A percentile compares a stretch with the other conserved stretches of the same genome.
Conservation (phyloP, 1,140 invertebrate species). For the Drosophila guanche region DNA sequence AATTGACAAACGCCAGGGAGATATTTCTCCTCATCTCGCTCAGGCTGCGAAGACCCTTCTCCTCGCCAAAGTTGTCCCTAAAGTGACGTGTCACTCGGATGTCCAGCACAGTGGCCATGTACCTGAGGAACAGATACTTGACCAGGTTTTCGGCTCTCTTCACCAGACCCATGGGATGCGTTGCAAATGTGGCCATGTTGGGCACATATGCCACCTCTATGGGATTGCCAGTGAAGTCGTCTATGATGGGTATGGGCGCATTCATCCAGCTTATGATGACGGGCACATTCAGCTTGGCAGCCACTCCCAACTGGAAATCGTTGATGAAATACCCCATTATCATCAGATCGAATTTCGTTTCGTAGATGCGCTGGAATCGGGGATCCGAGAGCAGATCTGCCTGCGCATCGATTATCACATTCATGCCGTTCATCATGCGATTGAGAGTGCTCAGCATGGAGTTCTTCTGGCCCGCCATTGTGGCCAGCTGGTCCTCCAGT, state of each 20-base stretch:
- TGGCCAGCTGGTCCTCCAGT: slow-evolving; percentile 38
- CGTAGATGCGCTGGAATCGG: slow-evolving; percentile 62
- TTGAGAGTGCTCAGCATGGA: slow-evolving; percentile 19
- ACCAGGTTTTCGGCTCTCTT: slow-evolving; percentile 14
- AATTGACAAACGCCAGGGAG: slow-evolving; percentile 62
- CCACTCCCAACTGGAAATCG: slow-evolving; percentile 69
- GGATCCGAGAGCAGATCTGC: slow-evolving; percentile 48
- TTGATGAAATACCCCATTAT: slow-evolving; percentile 73
- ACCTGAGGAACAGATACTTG: slow-evolving; percentile 2
- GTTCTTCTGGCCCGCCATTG: slow-evolving; percentile 54
- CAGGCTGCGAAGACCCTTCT: slow-evolving; percentile 30
- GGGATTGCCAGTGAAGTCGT: slow-evolving; percentile 63
- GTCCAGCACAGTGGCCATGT: neutral
- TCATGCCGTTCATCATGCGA: slow-evolving; percentile 43
- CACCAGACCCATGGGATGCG: slow-evolving; percentile 35
- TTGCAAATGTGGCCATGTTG: slow-evolving; percentile 5
- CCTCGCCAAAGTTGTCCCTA: slow-evolving; percentile 30
- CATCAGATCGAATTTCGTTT: slow-evolving; percentile 74
- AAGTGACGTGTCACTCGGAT: slow-evolving; percentile 1
- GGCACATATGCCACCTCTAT: slow-evolving; percentile 61
- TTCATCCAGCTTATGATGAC: slow-evolving; percentile 61
- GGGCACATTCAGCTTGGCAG: slow-evolving; percentile 61
- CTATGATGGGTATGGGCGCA: slow-evolving; percentile 20
- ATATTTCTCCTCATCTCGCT: slow-evolving; percentile 55
- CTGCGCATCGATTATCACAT: slow-evolving; percentile 57